A percentile compares a stretch with the other conserved stretches of the same genome.
Conservation (phyloP, 1,140 invertebrate species). For the Aphelenchoides besseyi region DNA sequence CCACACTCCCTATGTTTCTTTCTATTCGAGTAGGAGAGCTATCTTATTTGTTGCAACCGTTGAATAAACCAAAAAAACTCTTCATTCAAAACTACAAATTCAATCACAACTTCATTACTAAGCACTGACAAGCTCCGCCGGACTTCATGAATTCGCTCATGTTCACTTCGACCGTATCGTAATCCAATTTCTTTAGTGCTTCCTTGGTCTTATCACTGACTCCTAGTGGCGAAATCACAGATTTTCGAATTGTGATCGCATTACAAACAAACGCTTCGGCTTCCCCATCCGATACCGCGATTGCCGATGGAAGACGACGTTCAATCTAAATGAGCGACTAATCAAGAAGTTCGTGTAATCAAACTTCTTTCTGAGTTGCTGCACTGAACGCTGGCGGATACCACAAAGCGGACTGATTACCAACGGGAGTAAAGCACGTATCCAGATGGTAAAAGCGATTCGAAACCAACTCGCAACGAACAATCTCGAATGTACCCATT, state of each 20-base stretch:
- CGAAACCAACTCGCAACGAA: conserved; percentile 53
- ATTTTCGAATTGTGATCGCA: conserved; percentile 57
- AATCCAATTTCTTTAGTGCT: conserved; percentile 44
- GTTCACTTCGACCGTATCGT: conserved; percentile 54
- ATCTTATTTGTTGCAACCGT: too few relatives aligned
- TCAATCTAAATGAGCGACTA: conserved; percentile 43
- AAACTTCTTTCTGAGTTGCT: conserved; percentile 54
- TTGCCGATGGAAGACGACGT: conserved; percentile 53
- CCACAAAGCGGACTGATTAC: conserved; percentile 52
- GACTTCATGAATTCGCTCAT: conserved; percentile 63
- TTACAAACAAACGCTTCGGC: conserved; percentile 60
- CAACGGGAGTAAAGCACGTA: conserved; percentile 59
- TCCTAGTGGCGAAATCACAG: conserved; percentile 57
- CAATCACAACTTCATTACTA: conserved; percentile 57
- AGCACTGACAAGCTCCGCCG: conserved; percentile 60
- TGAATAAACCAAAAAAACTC: too few relatives aligned
- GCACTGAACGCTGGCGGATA: conserved; percentile 56
- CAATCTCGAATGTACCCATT: conserved; percentile 54
- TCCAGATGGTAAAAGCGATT: conserved; percentile 60
- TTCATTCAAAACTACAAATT: neutral
- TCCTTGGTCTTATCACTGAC: conserved; percentile 45
- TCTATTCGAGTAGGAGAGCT: too few relatives aligned
- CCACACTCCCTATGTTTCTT: neutral
- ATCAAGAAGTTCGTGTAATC: neutral
- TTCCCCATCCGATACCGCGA: conserved; percentile 55